Base-by-base conservation (phyloP, 2,888 invertebrate genomes). In the Eupeodes luniger region DNA sequence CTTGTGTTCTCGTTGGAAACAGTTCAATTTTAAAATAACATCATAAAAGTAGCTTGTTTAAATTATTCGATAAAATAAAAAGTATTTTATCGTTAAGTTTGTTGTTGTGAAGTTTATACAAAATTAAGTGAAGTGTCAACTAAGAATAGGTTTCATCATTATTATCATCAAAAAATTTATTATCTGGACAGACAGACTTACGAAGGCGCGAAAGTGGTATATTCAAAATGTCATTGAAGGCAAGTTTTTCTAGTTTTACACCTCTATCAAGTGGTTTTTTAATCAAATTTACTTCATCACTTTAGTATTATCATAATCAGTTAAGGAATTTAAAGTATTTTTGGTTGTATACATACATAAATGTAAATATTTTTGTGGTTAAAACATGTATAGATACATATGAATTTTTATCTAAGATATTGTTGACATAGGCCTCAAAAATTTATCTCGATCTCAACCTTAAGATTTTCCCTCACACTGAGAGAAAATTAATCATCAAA, bases 171-270 rank as follows among this genome's bases (percentile, higher is more conserved):
- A 7, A 2, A 40, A 40, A 55, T 49, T 51, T 76, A 55, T 53
- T 64, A 72, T 66, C 57, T 49, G 55, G 59, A 64, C n/a, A 44
- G 10, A 47, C 27, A 57, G 4, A 47, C 27, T 27, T 27, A 19
- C 12, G 62, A 27, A 57, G 62, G 64, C 34, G 61, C n/a, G 47
- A 57, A 12, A 53, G 11, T 53, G 36, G 12, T 19, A 2, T 49
- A 44, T n/a, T 40, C 27, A 57, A 12, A 55, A 87, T 87, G 87
- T 87, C 87, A 70, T 77, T 87, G 16, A 87, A 87, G 87, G 87
- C 80, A 81, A 77, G 87, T 81, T 16, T 47, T 72, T 72, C 57
- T 44, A 27, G 57, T 72, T 59, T 72, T 57, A 16, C 36, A 6
- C n/a, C 5, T 27, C 3, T n/a, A 67, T 14, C 5, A 49, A n/a